These are phyloP conservation scores for Rapana venosa DNA, from an alignment of 2,888 invertebrate species.

Conservation along the genomic window DNA sequence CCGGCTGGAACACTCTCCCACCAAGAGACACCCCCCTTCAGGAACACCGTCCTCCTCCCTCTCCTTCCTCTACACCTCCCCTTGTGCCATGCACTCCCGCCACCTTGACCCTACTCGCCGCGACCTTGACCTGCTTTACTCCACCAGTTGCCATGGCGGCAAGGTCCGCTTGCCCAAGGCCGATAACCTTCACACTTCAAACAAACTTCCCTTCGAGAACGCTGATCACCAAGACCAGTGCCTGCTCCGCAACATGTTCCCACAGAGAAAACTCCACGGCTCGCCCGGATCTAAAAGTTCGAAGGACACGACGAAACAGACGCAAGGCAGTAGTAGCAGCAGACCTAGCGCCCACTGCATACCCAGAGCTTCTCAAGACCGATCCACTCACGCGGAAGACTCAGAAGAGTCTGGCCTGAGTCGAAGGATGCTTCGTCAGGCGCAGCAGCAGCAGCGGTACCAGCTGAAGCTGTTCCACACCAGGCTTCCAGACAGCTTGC, in stretches of 20 bases:
- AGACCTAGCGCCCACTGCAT: background rate
- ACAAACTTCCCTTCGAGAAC: too few relatives aligned
- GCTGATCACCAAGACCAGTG: too few relatives aligned
- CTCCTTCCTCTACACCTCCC: conserved; percentile 15
- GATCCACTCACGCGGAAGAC: background rate
- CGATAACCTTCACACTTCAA: background rate
- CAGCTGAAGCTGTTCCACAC: background rate
- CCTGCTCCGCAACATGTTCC: background rate
- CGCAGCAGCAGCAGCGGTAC: conserved; percentile 6
- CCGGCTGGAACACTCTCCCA: too few relatives aligned
- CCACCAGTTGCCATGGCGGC: conserved; percentile 46
- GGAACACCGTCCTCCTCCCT: too few relatives aligned
- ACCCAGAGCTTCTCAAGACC: background rate
- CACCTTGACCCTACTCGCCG: background rate
- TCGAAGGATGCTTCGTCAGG: background rate
- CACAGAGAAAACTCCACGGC: background rate
- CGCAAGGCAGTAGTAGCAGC: background rate
- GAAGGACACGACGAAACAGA: background rate
- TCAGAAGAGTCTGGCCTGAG: background rate
- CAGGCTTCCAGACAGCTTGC: conserved; percentile 38
- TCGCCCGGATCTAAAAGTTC: background rate
- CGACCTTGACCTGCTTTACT: conserved; percentile 40
- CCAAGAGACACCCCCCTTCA: too few relatives aligned
- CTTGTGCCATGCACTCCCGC: conserved; percentile 42
- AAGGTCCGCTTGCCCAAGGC: background rate